Conservation (phyloP, 2,797 vertebrate species). For the Syndactyla subalaris region DNA sequence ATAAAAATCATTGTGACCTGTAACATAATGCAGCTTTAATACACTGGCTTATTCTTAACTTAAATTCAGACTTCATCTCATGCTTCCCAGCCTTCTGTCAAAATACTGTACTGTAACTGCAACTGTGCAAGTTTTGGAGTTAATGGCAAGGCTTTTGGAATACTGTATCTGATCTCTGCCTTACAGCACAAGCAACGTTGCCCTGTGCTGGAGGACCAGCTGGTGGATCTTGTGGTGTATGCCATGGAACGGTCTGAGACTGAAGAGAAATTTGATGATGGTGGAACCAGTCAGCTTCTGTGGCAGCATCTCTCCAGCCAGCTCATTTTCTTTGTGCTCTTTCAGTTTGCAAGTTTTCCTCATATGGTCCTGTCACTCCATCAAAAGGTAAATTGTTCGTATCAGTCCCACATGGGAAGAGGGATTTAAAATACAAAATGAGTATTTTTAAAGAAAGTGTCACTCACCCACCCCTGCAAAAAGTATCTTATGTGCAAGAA, state of each 20-base stretch:
- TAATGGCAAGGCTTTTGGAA: constrained; percentile 79
- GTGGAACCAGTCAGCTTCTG: constrained; percentile 96
- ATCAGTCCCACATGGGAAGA: background rate
- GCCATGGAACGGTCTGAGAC: constrained; percentile 99
- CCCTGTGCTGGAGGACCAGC: constrained; percentile 97
- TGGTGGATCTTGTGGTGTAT: constrained; percentile 98
- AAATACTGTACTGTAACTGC: constrained; percentile 56
- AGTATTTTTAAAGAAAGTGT: background rate
- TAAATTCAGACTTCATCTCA: constrained; percentile 80
- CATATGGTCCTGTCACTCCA: constrained; percentile 99
- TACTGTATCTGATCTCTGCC: constrained; percentile 80
- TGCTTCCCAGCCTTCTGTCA: constrained; percentile 78
- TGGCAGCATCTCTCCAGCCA: constrained; percentile 99
- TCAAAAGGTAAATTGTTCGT: constrained; percentile 88
- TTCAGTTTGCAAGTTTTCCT: constrained; percentile 99
- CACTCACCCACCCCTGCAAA: background rate
- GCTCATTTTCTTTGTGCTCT: constrained; percentile 99
- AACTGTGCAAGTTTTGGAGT: constrained; percentile 28
- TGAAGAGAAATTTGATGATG: constrained; percentile 96
- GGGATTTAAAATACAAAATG: background rate
- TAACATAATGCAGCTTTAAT: constrained; percentile 83
- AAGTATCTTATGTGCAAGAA: background rate
- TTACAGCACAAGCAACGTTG: constrained; percentile 98
- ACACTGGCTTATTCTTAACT: constrained; percentile 78
- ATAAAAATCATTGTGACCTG: constrained; percentile 17